Evolutionary conservation across 2,113 vertebrate genomes (phyloP), one percentile per base, ranked within the genome.

Genomic region (Nycticorax nycticorax): DNA sequence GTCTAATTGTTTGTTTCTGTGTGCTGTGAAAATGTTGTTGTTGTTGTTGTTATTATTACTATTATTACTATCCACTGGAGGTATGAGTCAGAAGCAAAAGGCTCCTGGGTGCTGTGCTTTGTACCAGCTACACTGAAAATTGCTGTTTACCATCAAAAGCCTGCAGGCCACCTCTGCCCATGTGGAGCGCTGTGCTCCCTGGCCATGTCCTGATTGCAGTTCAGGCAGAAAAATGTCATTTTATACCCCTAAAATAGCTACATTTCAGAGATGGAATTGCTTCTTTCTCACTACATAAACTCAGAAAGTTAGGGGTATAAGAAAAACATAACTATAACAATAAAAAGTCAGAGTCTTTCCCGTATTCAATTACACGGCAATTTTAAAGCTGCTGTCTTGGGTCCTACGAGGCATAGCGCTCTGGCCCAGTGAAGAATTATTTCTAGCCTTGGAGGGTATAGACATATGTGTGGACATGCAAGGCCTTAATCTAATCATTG

Each of bases 171-270:
- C 13, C 23, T 48, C 21, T 50, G 56, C 32, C 30, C n/a, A 35
- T 23, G 21, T 0, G 5, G 57, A 76, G 48, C 3, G 0, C 18
- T 52, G 23, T 23, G 30, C 45, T 83, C 45, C 20, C 19, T 55
- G 55, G 45, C 67, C 45, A 12, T 8, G 30, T n/a, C 32, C 73
- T 63, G 59, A 55, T 32, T 50, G 52, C 56, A 81, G 26, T 23
- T 88, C 30, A 80, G 67, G n/a, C 28, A 80, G 56, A 83, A 76
- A 76, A 79, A 56, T 3, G 0, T 11, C 2, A 2, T 41, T 82
- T 88, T 88, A 53, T 48, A 50, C 8, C 41, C 24, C 37, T 39
- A 55, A 89, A 33, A 91, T 4, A 84, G 52, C 35, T 30, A 33
- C 43, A 33, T 63, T 76, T 91, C 32, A 71, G 76, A 43, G 68